Conservation (phyloP, 2,113 vertebrate species). For the Xiphophorus couchianus region DNA sequence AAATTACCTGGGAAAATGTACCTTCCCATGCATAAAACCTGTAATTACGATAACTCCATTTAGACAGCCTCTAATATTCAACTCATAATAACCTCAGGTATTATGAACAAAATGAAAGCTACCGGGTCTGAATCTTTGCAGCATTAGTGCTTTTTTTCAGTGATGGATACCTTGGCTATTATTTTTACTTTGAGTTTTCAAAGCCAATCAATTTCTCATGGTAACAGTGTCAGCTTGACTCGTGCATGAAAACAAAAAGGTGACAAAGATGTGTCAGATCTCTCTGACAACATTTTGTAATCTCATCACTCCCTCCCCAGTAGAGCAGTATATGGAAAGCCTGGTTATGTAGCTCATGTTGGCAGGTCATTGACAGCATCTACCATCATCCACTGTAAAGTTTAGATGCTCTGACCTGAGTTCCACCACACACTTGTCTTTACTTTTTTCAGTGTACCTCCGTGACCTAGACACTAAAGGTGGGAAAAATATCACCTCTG, state of each 20-base stretch:
- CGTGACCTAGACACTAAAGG: slow-evolving; percentile 1
- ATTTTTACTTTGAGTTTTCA: slow-evolving; percentile 32
- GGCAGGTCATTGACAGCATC: slow-evolving; percentile 49
- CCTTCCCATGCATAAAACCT: slow-evolving; percentile 77
- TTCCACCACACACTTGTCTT: no score
- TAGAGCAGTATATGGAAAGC: slow-evolving; percentile 32
- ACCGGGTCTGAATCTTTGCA: slow-evolving; percentile 54
- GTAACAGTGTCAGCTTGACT: slow-evolving; percentile 31
- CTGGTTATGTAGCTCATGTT: slow-evolving; percentile 44
- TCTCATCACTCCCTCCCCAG: slow-evolving; percentile 48
- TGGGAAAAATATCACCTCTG: not conserved
- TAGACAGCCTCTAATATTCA: slow-evolving; percentile 73
- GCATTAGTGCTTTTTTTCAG: slow-evolving; percentile 45
- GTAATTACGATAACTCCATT: slow-evolving; percentile 77
- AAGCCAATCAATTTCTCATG: slow-evolving; percentile 37
- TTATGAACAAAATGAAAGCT: slow-evolving; percentile 73
- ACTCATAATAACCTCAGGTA: slow-evolving; percentile 67
- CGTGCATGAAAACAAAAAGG: not conserved
- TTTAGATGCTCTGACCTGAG: not conserved
- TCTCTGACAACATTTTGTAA: slow-evolving; percentile 57
- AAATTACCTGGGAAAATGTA: slow-evolving; percentile 75
- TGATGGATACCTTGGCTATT: slow-evolving; percentile 44
- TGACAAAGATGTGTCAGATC: not conserved
- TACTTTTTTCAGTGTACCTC: not conserved
- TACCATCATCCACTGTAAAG: slow-evolving; percentile 50